phyloP scores from a whole-genome alignment of 2,113 vertebrate genomes.

The Connochaetes taurinus region DNA sequence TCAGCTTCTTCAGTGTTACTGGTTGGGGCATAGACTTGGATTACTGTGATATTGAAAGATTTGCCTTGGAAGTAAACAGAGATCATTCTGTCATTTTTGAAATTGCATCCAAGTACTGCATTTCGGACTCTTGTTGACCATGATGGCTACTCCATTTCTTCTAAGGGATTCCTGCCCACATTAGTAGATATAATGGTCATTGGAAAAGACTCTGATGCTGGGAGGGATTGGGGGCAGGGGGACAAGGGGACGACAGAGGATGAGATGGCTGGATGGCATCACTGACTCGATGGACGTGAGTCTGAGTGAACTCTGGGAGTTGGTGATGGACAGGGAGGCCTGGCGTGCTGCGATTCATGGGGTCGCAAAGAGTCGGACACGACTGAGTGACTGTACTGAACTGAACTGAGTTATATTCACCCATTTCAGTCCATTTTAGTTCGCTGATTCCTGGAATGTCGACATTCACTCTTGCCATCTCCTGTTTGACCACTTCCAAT shows the following conservation, averaged over 20 bases:
- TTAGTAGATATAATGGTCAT: background rate
- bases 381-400: too few relatives aligned
- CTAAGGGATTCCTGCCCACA: background rate
- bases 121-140: background rate
- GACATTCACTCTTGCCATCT: background rate
- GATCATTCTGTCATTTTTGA: background rate
- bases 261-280: too few relatives aligned
- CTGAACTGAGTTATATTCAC: background rate
- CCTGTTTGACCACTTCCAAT: background rate
- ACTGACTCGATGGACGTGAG: too few relatives aligned
- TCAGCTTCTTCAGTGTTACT: background rate
- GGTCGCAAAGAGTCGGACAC: too few relatives aligned
- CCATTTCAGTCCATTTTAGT: background rate
- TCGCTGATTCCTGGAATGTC: background rate
- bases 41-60: background rate
- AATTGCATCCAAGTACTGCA: background rate
- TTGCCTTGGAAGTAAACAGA: background rate
- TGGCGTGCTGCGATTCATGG: too few relatives aligned
- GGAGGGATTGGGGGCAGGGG: too few relatives aligned
- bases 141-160: background rate
- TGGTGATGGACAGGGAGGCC: too few relatives aligned
- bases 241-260: too few relatives aligned
- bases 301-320: too few relatives aligned
- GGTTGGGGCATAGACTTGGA: background rate
- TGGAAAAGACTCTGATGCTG: too few relatives aligned